phyloP scores from a whole-genome alignment of 2,888 invertebrate genomes.

The Lamellibrachia columna region DNA sequence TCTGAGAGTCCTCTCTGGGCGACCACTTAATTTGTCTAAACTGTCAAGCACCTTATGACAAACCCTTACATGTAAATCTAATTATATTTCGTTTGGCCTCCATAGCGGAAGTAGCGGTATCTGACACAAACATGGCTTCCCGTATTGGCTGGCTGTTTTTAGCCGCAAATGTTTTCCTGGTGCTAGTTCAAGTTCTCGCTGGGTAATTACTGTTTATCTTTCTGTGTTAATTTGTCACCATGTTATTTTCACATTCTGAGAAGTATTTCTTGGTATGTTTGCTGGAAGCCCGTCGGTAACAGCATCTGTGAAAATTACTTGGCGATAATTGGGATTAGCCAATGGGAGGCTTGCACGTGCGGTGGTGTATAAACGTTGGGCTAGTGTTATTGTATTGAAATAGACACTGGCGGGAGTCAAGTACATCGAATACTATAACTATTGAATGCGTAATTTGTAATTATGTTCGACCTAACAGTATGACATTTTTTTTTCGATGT shows the following conservation, averaged over 20 bases:
- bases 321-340: constrained; percentile 16
- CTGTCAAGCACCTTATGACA: too few relatives aligned
- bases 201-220: constrained; percentile 40
- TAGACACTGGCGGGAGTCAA: background rate
- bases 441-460: background rate
- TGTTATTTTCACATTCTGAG: constrained; percentile 29
- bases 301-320: background rate
- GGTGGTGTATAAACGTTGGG: background rate
- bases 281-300: background rate
- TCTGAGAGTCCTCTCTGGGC: too few relatives aligned
- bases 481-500: too few relatives aligned
- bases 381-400: background rate
- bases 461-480: background rate
- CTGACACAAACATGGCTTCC: constrained; percentile 47
- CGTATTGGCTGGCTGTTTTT: constrained; percentile 40
- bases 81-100: background rate
- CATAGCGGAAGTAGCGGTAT: constrained; percentile 5
- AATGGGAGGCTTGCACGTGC: constrained; percentile 5
- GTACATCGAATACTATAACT: background rate
- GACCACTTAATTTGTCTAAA: too few relatives aligned
- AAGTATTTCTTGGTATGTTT: constrained; percentile 36
- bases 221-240: background rate
- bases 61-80: background rate
- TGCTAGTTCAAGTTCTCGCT: constrained; percentile 44
- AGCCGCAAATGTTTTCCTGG: constrained; percentile 40